phyloP scores from a whole-genome alignment of 1,140 invertebrate species.

The Ceratoteleas bidentatus region DNA sequence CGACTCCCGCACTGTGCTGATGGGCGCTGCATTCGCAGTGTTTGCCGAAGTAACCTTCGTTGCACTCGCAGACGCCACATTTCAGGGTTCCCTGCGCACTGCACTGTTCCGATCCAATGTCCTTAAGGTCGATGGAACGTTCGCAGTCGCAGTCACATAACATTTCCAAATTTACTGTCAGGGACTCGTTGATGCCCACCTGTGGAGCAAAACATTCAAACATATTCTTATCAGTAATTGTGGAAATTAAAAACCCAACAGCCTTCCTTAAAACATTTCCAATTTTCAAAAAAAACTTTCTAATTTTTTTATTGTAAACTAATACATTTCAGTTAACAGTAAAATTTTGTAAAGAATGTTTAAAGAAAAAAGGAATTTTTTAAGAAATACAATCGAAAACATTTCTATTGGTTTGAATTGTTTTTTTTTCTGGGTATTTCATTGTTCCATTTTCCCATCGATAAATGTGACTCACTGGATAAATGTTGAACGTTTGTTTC shows the following conservation, averaged over 20 bases:
- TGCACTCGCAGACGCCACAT: slow-evolving; percentile 95
- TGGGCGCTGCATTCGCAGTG: slow-evolving; percentile 91
- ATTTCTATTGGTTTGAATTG: too few relatives aligned
- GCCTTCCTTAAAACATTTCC: too few relatives aligned
- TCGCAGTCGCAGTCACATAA: slow-evolving; percentile 95
- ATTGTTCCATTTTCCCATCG: too few relatives aligned
- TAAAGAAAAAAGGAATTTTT: too few relatives aligned
- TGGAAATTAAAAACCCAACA: too few relatives aligned
- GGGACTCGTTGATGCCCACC: slow-evolving; percentile 92
- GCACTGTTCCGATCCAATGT: slow-evolving; percentile 83
- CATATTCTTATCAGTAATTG: too few relatives aligned
- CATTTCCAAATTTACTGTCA: slow-evolving; percentile 92
- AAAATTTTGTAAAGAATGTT: too few relatives aligned
- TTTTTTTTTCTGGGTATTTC: too few relatives aligned
- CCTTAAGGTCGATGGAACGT: slow-evolving; percentile 83
- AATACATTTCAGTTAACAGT: too few relatives aligned
- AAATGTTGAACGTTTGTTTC: slow-evolving; percentile 92
- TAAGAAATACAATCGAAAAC: too few relatives aligned
- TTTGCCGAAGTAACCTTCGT: slow-evolving; percentile 89
- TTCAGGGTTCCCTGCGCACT: slow-evolving; percentile 86
- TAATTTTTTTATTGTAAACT: too few relatives aligned
- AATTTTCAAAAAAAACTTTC: too few relatives aligned
- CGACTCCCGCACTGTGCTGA: slow-evolving; percentile 77
- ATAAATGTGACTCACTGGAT: slow-evolving; percentile 84
- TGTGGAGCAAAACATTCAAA: slow-evolving; percentile 33